phyloP scores from a whole-genome alignment of 1,140 invertebrate genomes.

The Drosophila seguyi region DNA sequence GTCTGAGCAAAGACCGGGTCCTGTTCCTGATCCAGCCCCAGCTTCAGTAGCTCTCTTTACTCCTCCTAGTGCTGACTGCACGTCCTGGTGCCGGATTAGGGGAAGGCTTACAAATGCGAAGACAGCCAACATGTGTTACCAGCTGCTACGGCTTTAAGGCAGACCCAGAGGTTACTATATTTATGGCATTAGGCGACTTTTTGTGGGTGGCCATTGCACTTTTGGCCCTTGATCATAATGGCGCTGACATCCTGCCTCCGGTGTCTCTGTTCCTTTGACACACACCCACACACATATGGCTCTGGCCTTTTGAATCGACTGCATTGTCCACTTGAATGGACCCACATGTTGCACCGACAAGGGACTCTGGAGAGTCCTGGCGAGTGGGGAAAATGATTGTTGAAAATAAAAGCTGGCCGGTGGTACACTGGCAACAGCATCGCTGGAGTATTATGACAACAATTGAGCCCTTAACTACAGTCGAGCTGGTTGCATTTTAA shows the following conservation, averaged over 20 bases:
- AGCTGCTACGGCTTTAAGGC: slow-evolving; percentile 35
- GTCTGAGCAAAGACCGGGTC: slow-evolving; percentile 15
- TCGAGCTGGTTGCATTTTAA: slow-evolving; percentile 56
- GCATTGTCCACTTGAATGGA: slow-evolving; percentile 47
- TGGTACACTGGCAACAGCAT: slow-evolving; percentile 58
- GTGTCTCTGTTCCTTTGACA: slow-evolving; percentile 13
- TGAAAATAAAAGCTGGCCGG: slow-evolving; percentile 32
- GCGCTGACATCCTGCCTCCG: slow-evolving; percentile 53
- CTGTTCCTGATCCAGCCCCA: slow-evolving; percentile 28
- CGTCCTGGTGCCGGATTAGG: slow-evolving; percentile 50
- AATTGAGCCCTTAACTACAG: slow-evolving; percentile 52
- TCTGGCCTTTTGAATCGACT: slow-evolving; percentile 50
- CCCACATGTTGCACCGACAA: slow-evolving; percentile 33
- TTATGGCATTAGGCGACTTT: slow-evolving; percentile 51
- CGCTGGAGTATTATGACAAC: slow-evolving; percentile 73
- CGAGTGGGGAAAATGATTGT: slow-evolving; percentile 5
- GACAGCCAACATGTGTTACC: slow-evolving; percentile 60
- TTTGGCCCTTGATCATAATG: slow-evolving; percentile 61
- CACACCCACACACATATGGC: background rate
- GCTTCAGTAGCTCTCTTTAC: background rate
- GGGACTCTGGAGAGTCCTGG: background rate
- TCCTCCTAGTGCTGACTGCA: slow-evolving; percentile 15
- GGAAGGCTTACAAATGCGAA: slow-evolving; percentile 61
- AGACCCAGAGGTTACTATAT: slow-evolving; percentile 61
- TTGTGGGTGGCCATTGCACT: slow-evolving; percentile 28